Evolutionary conservation across 2,888 invertebrate species (phyloP).

Genomic region (Limnephilus lunatus): DNA sequence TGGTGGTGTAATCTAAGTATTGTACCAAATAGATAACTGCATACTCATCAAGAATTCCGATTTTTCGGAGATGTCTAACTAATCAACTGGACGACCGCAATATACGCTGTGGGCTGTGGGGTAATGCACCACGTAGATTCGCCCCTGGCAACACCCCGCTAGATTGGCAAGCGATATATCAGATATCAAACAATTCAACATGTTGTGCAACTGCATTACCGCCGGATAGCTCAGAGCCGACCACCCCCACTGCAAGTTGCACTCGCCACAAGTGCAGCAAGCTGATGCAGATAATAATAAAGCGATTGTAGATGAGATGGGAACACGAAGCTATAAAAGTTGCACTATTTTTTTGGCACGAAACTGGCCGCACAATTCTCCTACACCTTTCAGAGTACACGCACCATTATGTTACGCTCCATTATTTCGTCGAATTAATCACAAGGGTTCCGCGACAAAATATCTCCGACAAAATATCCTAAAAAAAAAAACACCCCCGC

Average conservation of each 20-base stretch:
- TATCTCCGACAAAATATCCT: no score
- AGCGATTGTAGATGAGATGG: slow-evolving; percentile 45
- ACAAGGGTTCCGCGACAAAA: no score
- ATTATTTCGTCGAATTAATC: no score
- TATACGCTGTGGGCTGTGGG: no score
- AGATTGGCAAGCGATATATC: slow-evolving; percentile 57
- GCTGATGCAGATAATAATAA: slow-evolving; percentile 42
- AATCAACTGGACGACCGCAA: no score
- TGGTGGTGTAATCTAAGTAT: no score
- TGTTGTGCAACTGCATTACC: slow-evolving; percentile 45
- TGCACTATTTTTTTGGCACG: slow-evolving; percentile 49
- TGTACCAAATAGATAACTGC: no score
- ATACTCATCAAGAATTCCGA: no score
- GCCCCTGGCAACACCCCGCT: not conserved
- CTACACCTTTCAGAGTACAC: not conserved
- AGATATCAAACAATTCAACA: slow-evolving; percentile 46
- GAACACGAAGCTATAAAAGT: slow-evolving; percentile 17
- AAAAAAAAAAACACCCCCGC: no score
- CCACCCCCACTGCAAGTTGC: not conserved
- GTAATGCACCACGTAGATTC: not conserved
- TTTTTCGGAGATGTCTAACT: no score
- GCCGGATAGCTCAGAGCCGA: not conserved
- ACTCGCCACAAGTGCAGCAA: slow-evolving; percentile 6
- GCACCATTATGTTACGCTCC: not conserved
- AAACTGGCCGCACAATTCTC: not conserved